Percentiles rank a stretch among this genome's conserved stretches.
These are phyloP conservation scores for Ardeotis arabs DNA, from an alignment of 2,113 vertebrate species.

Conservation along the genomic window DNA sequence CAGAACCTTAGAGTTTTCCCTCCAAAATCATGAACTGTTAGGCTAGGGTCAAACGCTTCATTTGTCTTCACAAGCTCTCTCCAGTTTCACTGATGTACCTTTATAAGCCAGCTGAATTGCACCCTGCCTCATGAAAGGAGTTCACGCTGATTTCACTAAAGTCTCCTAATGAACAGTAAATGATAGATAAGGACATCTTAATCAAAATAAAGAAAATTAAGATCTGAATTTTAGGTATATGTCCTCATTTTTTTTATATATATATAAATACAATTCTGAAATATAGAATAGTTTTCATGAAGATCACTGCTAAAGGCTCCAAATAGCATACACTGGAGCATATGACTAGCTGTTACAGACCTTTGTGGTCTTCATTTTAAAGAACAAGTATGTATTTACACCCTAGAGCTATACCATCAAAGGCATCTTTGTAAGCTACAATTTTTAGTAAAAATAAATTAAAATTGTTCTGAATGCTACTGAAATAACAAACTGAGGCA, in stretches of 20 bases:
- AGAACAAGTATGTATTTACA: slow-evolving; percentile 12
- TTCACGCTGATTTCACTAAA: not conserved
- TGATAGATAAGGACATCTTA: not conserved
- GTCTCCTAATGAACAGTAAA: not conserved
- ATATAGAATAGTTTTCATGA: not conserved
- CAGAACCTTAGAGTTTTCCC: not conserved
- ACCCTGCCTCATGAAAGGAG: not conserved
- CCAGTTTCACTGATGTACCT: not conserved
- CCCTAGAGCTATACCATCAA: slow-evolving; percentile 40
- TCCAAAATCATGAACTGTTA: not conserved
- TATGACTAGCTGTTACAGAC: not conserved
- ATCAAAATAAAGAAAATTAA: not conserved
- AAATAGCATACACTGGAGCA: not conserved
- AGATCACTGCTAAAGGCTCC: not conserved
- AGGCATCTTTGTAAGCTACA: slow-evolving; percentile 47
- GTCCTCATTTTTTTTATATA: not conserved
- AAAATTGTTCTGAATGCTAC: slow-evolving; percentile 53
- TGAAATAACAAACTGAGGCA: slow-evolving; percentile 57
- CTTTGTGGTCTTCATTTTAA: slow-evolving; percentile 17
- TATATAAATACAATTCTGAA: not conserved
- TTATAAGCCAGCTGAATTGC: not conserved
- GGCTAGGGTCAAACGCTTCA: not conserved
- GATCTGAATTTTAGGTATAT: not conserved
- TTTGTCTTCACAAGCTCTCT: not conserved
- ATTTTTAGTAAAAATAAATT: slow-evolving; percentile 72